Percentiles rank a stretch among this genome's conserved stretches.
Conservation (phyloP, 2,888 invertebrate genomes). For the Nemotelus nigrinus region DNA sequence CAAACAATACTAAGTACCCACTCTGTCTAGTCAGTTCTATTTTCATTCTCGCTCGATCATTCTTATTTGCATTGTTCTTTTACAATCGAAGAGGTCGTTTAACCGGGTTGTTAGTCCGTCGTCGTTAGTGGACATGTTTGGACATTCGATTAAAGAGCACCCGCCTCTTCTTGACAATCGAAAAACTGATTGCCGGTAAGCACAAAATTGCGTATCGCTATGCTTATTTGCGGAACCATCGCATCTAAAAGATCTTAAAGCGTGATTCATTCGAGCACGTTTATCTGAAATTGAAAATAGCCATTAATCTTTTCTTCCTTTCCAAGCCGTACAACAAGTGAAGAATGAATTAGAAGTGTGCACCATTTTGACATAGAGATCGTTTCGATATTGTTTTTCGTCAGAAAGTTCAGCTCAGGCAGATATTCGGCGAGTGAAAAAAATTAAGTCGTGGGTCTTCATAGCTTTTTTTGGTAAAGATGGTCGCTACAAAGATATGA, state of each 20-base stretch:
- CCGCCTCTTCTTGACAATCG: background rate
- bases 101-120: background rate
- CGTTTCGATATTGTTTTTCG: too few relatives aligned
- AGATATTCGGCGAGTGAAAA: too few relatives aligned
- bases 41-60: background rate
- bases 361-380: too few relatives aligned
- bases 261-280: conserved; percentile 37
- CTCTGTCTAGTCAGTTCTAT: background rate
- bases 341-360: conserved; percentile 11
- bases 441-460: too few relatives aligned
- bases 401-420: too few relatives aligned
- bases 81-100: conserved; percentile 24
- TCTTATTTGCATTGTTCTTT: conserved; percentile 26
- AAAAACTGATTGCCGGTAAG: conserved; percentile 1
- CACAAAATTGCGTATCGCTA: background rate
- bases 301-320: conserved; percentile 26
- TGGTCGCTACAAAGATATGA: too few relatives aligned
- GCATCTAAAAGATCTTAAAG: background rate
- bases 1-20: conserved; percentile 24
- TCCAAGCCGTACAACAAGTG: background rate
- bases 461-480: too few relatives aligned
- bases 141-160: background rate
- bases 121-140: background rate
- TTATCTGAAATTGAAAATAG: conserved; percentile 32
- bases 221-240: background rate